A percentile compares a stretch with the other conserved stretches of the same genome.
Evolutionary conservation across 2,113 vertebrate genomes (phyloP).

Genomic region (Turnix velox): DNA sequence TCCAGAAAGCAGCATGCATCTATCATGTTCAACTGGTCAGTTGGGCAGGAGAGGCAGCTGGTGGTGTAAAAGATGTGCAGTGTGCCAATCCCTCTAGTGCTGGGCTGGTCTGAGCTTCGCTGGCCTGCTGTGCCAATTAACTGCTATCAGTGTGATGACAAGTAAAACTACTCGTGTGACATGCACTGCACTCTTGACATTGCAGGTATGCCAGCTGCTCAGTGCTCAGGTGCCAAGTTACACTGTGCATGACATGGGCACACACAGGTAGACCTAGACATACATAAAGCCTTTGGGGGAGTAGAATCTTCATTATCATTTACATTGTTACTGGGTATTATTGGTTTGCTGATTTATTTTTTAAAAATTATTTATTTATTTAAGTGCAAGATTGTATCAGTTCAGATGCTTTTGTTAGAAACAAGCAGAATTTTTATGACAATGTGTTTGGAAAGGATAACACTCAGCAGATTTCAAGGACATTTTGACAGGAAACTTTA

Average conservation of each 20-base stretch:
- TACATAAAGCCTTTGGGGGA: not conserved
- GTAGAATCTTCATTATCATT: not conserved
- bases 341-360: not conserved
- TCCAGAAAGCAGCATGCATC: not conserved
- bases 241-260: not conserved
- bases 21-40: not conserved
- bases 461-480: conserved; percentile 45
- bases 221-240: not conserved
- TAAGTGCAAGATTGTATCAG: not conserved
- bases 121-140: not conserved
- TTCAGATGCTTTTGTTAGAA: conserved; percentile 16
- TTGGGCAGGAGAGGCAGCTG: not conserved
- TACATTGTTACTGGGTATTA: not conserved
- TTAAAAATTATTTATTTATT: not conserved
- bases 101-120: not conserved
- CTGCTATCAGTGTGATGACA: not conserved
- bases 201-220: conserved; percentile 7
- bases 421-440: conserved; percentile 24
- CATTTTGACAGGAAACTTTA: conserved; percentile 47
- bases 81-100: not conserved
- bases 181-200: not conserved
- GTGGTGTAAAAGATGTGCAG: not conserved
- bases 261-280: not conserved
- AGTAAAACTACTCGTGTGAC: not conserved
- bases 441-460: conserved; percentile 33